These are phyloP conservation scores for Sebastolobus altivelis DNA, from an alignment of 2,797 vertebrate genomes.

Conservation along the genomic window DNA sequence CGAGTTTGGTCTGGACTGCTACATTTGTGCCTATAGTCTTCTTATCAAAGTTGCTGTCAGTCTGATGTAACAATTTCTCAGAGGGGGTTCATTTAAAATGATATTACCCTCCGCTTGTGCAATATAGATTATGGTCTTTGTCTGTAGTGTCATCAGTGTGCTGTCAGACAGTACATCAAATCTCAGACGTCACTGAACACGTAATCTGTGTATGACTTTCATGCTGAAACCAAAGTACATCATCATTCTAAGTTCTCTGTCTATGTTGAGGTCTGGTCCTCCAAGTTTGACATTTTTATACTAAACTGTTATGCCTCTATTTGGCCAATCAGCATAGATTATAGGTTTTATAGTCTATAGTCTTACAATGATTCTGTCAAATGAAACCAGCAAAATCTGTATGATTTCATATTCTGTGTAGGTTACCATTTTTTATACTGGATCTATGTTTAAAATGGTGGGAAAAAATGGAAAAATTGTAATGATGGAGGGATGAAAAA, in stretches of 20 bases:
- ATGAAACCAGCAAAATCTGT: too few relatives aligned
- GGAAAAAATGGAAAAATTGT: too few relatives aligned
- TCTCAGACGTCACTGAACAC: slow-evolving; percentile 26
- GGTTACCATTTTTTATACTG: rapidly evolving
- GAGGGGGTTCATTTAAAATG: slow-evolving; percentile 34
- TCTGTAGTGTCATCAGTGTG: slow-evolving; percentile 28
- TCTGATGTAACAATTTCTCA: slow-evolving; percentile 36
- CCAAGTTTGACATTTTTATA: neutral
- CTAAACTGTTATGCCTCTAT: neutral
- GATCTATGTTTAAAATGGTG: too few relatives aligned
- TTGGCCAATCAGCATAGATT: neutral
- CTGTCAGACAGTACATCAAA: slow-evolving; percentile 44
- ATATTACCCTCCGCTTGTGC: slow-evolving; percentile 20
- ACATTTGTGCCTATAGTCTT: slow-evolving; percentile 58
- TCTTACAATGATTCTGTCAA: too few relatives aligned
- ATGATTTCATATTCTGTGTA: too few relatives aligned
- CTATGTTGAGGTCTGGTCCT: neutral
- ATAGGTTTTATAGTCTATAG: too few relatives aligned
- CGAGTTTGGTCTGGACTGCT: slow-evolving; percentile 51
- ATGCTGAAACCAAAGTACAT: slow-evolving; percentile 15
- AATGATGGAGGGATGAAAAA: too few relatives aligned
- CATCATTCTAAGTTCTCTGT: slow-evolving; percentile 5
- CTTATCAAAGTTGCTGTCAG: slow-evolving; percentile 56
- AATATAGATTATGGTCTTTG: slow-evolving; percentile 57
- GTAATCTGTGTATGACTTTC: slow-evolving; percentile 22